These are phyloP conservation scores for Nomada ruficornis DNA, from an alignment of 2,888 invertebrate genomes.

Conservation along the genomic window DNA sequence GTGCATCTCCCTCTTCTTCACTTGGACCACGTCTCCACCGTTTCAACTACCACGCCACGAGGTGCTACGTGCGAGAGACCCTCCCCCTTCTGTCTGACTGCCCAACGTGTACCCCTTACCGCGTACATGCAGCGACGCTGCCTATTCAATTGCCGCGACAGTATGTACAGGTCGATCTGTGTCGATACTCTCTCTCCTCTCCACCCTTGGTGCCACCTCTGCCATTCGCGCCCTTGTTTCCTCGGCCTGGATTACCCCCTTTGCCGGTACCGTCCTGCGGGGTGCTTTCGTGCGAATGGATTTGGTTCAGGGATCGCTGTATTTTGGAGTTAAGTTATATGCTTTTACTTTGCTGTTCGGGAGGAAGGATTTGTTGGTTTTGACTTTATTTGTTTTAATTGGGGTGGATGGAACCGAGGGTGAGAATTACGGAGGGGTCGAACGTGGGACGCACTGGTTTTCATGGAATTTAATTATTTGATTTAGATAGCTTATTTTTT, in stretches of 20 bases:
- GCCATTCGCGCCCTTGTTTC: not conserved
- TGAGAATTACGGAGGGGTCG: no score
- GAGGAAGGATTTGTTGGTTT: no score
- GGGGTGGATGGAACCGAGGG: no score
- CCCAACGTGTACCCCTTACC: slow-evolving; percentile 34
- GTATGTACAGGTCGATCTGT: slow-evolving; percentile 47
- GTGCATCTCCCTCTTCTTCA: slow-evolving; percentile 56
- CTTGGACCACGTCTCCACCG: slow-evolving; percentile 67
- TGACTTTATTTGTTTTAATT: no score
- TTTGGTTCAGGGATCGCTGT: not conserved
- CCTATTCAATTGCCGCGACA: slow-evolving; percentile 75
- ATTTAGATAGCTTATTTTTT: no score
- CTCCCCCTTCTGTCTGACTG: slow-evolving; percentile 34
- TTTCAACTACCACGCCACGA: slow-evolving; percentile 72
- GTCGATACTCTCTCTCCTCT: not conserved
- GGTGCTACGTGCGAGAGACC: slow-evolving; percentile 57
- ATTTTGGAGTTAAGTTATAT: not conserved
- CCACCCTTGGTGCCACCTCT: not conserved
- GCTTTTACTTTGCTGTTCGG: no score
- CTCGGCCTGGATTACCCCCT: not conserved
- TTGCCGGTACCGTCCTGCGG: not conserved
- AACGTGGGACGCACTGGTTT: no score
- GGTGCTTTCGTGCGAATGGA: not conserved
- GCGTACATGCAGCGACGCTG: slow-evolving; percentile 58
- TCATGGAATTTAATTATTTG: no score